A percentile compares a stretch with the other conserved stretches of the same genome.
phyloP scores from a whole-genome alignment of 2,797 vertebrate genomes.

The Tokudaia muenninki region DNA sequence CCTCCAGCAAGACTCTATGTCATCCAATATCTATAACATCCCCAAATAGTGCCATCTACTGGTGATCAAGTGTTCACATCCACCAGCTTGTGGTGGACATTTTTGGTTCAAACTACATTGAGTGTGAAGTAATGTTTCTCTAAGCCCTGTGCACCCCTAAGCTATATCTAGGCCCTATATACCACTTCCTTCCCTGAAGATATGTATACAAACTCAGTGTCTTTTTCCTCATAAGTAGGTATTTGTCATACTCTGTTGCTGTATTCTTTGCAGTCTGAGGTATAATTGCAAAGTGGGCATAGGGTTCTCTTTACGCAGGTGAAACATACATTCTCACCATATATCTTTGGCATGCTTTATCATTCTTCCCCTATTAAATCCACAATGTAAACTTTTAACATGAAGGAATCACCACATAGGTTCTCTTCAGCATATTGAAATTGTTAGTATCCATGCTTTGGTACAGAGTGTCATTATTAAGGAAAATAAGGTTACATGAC shows the following conservation, averaged over 20 bases:
- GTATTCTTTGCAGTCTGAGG: background rate
- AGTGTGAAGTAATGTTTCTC: background rate
- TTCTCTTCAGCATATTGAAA: background rate
- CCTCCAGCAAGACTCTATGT: background rate
- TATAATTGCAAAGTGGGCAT: background rate
- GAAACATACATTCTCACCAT: background rate
- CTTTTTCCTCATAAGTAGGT: background rate
- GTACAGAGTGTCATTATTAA: background rate
- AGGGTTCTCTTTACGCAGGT: background rate
- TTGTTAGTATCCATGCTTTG: background rate
- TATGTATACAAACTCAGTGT: background rate
- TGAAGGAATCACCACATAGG: background rate
- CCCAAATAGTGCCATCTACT: no score
- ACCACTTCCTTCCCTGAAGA: no score
- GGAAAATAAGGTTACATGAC: background rate
- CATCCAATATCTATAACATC: background rate
- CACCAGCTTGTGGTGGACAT: background rate
- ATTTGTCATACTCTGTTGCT: background rate
- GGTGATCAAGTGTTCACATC: background rate
- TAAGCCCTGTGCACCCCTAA: background rate
- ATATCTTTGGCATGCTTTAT: background rate
- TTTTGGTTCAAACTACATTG: background rate
- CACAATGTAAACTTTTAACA: background rate
- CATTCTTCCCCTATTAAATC: background rate
- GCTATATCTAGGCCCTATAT: background rate